phyloP scores from a whole-genome alignment of 2,888 invertebrate genomes.

The Petrolisthes manimaculis region DNA sequence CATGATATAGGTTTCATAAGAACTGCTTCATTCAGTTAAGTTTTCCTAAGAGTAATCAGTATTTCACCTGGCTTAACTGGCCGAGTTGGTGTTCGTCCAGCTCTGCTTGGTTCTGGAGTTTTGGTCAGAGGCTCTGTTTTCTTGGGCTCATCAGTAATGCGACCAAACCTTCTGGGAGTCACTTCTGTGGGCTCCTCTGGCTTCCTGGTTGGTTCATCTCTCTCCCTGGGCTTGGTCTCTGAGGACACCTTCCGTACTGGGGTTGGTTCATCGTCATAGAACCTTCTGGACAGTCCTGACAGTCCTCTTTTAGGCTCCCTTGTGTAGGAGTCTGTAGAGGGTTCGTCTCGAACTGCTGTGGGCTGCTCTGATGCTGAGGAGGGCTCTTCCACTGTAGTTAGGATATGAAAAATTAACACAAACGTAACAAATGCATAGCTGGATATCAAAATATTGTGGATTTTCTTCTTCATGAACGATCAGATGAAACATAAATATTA shows the following conservation, averaged over 20 bases:
- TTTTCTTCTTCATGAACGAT: no score
- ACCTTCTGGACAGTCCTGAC: background rate
- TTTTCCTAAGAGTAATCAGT: no score
- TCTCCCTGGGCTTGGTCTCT: background rate
- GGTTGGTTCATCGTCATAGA: background rate
- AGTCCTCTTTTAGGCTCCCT: constrained; percentile 22
- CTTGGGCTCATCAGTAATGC: background rate
- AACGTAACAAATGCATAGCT: no score
- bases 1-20: no score
- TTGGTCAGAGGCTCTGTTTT: background rate
- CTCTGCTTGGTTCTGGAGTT: constrained; percentile 2
- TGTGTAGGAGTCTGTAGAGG: background rate
- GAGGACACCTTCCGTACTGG: constrained; percentile 23
- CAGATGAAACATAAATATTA: no score
- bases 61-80: no score
- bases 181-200: constrained; percentile 34
- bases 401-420: no score
- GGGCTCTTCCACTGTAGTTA: no score
- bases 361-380: no score
- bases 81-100: background rate
- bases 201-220: background rate
- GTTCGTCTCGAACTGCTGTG: background rate
- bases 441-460: no score
- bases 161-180: constrained; percentile 8
- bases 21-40: no score